These are phyloP conservation scores for Lanistes nyassanus DNA, from an alignment of 1,140 invertebrate genomes.

Conservation along the genomic window DNA sequence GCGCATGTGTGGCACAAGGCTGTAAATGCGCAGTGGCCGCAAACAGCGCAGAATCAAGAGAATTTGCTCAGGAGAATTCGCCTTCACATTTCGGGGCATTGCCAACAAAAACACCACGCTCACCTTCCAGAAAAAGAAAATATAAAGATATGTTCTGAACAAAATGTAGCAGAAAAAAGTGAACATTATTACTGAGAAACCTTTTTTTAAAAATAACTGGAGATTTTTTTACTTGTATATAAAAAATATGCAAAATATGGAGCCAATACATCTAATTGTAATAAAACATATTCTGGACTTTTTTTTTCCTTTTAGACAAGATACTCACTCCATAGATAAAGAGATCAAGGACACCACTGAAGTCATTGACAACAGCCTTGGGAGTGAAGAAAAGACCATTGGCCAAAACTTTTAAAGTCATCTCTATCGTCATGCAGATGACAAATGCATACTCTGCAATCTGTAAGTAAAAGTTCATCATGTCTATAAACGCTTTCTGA, in stretches of 20 bases:
- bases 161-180: not conserved
- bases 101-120: conserved; percentile 90
- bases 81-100: conserved; percentile 93
- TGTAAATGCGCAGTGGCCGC: conserved; percentile 95
- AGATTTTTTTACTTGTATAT: no score
- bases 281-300: no score
- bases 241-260: no score
- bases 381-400: conserved; percentile 99
- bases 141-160: not conserved
- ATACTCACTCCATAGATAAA: conserved; percentile 93
- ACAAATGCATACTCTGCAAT: conserved; percentile 98
- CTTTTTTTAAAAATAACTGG: no score
- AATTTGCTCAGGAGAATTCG: conserved; percentile 85
- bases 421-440: conserved; percentile 96
- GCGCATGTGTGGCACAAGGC: conserved; percentile 98
- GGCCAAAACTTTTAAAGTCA: conserved; percentile 94
- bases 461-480: conserved; percentile 73
- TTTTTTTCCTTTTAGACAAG: not conserved
- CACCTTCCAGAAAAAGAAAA: conserved; percentile 41
- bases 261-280: no score
- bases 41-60: conserved; percentile 97
- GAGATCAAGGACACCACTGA: conserved; percentile 94
- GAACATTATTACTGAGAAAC: not conserved
- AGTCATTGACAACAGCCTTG: conserved; percentile 97
- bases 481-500: no score